phyloP scores from a whole-genome alignment of 2,797 vertebrate genomes.

The Alcedo atthis region DNA sequence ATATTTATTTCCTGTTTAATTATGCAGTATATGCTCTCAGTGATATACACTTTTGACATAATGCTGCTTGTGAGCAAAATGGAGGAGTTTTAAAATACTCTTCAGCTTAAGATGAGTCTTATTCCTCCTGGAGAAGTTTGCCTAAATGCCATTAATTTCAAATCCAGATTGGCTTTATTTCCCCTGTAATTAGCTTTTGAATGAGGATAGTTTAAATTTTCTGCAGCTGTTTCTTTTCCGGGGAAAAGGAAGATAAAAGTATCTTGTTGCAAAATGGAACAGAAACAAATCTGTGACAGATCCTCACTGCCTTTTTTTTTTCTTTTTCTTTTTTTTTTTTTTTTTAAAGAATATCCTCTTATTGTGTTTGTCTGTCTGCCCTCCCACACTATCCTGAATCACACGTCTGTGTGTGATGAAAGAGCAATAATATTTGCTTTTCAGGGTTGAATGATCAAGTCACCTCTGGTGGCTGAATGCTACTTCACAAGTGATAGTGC shows the following conservation, averaged over 20 bases:
- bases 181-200: conserved; percentile 54
- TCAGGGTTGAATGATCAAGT: conserved; percentile 60
- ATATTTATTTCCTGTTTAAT: conserved; percentile 38
- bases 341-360: conserved; percentile 6
- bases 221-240: conserved; percentile 61
- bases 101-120: conserved; percentile 12
- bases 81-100: neutral
- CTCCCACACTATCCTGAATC: conserved; percentile 25
- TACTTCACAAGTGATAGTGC: conserved; percentile 47
- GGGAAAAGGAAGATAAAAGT: conserved; percentile 2
- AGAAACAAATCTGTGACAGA: conserved; percentile 16
- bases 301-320: neutral
- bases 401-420: conserved; percentile 29
- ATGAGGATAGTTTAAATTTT: conserved; percentile 46
- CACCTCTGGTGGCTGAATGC: conserved; percentile 41
- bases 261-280: conserved; percentile 2
- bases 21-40: neutral
- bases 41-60: neutral
- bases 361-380: conserved; percentile 22
- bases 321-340: neutral
- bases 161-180: conserved; percentile 51
- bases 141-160: conserved; percentile 46
- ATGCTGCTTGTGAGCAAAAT: conserved; percentile 1
- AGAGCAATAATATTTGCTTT: conserved; percentile 65
- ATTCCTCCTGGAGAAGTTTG: neutral